Base-by-base conservation (phyloP, 2,888 invertebrate species). In the Drepanosiphum platanoidis region DNA sequence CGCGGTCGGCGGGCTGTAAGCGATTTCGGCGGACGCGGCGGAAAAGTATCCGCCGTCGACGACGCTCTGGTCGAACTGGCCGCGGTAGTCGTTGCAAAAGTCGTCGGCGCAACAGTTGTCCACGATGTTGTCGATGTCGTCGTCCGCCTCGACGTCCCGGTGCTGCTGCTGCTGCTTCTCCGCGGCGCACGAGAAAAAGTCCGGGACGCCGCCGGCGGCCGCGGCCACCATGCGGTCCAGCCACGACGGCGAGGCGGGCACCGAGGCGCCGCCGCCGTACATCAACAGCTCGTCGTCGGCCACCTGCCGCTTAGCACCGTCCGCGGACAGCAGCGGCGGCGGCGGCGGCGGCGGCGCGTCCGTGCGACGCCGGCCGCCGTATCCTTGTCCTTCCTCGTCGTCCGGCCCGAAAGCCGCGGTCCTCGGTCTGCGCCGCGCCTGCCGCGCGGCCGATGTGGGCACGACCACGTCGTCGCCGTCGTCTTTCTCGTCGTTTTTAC, bases 241-340 rank as follows among this genome's bases (percentile, higher is more conserved):
- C 86, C 78, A 71, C n/a, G 84, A 72, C 13, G 86, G 58, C 22
- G 77, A 42, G 7, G 78, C 39, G 39, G 86, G 7, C 30, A 27
- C 70, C 4, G 78, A 70, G 18, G 34, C 78, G 9, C 42, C 36
- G 22, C 86, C 64, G 27, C 72, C 71, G 52, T 66, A 58, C 66
- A 80, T 36, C 39, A 81, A 82, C 61, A 87, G 86, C 30, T 88
- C 88, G n/a, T 88, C 88, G 68, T 88, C 88, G 22, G 87, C 87
- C 34, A 87, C 88, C 66, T 8, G n/a, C 11, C 39, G 42, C 11
- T 27, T n/a, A 27, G 58, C 15, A 34, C 18, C 36, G 70, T 58
- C 46, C 70, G 9, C 27, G n/a, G n/a, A n/a, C n/a, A n/a, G n/a
- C 34, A n/a, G 30, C 13, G 36, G 32, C 5, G 8, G 15, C 36